phyloP scores from a whole-genome alignment of 2,888 invertebrate genomes.

The Prosopocoilus inquinatus region DNA sequence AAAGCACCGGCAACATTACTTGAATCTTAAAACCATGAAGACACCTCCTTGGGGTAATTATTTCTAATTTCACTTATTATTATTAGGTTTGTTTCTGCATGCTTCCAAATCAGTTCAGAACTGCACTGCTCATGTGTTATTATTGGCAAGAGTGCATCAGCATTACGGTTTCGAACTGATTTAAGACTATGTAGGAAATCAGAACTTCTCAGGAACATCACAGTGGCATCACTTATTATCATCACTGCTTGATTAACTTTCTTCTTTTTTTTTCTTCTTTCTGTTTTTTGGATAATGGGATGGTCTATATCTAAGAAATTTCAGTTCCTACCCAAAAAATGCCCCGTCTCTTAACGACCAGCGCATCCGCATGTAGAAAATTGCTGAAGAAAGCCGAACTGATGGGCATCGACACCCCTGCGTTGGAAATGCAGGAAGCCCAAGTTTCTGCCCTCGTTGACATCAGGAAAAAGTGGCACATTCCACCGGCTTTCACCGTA shows the following conservation, averaged over 20 bases:
- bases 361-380: conserved; percentile 82
- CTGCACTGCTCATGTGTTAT: background rate
- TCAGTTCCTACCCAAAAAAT: conserved; percentile 92
- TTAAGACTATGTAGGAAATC: background rate
- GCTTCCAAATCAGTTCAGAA: too few relatives aligned
- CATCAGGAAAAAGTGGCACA: conserved; percentile 90
- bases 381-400: conserved; percentile 82
- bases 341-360: conserved; percentile 85
- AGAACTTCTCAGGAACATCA: background rate
- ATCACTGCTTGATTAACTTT: background rate
- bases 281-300: too few relatives aligned
- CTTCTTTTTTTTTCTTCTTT: background rate
- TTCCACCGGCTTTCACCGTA: conserved; percentile 89
- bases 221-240: background rate
- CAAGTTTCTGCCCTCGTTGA: conserved; percentile 80
- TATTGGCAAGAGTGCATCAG: too few relatives aligned
- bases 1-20: conserved; percentile 82
- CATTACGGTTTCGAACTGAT: background rate
- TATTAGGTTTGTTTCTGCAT: background rate
- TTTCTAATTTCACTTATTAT: conserved; percentile 6
- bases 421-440: conserved; percentile 78
- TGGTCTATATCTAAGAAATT: too few relatives aligned
- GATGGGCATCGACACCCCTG: conserved; percentile 84
- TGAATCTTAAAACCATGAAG: conserved; percentile 68
- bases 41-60: conserved; percentile 81